Conservation (phyloP, 2,888 invertebrate genomes). For the Pegoplata infirma region DNA sequence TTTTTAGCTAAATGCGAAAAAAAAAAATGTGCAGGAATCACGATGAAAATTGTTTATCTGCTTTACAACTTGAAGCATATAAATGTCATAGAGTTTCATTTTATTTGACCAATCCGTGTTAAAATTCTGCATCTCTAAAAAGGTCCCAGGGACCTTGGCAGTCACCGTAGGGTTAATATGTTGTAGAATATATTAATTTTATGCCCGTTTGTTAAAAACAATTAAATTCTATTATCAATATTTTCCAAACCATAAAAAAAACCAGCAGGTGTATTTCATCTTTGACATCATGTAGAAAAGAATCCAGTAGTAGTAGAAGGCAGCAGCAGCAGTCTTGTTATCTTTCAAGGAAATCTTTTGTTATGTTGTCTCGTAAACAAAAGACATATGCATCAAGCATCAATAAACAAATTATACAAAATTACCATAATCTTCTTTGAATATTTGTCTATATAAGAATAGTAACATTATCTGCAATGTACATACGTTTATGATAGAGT, state of each 20-base stretch:
- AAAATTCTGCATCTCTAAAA: no score
- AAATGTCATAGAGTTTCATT: no score
- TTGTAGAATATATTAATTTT: no score
- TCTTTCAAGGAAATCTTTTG: background rate
- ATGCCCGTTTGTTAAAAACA: conserved; percentile 9
- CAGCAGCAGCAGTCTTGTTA: background rate
- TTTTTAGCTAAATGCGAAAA: no score
- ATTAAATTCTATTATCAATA: conserved; percentile 31
- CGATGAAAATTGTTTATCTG: no score
- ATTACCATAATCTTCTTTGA: conserved; percentile 61
- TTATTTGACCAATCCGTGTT: no score
- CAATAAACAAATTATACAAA: conserved; percentile 63
- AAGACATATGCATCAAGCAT: conserved; percentile 40
- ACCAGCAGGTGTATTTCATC: conserved; percentile 9
- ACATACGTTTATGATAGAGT: no score
- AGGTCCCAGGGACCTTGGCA: no score
- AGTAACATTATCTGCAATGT: background rate
- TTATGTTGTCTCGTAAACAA: conserved; percentile 23
- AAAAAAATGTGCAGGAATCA: no score
- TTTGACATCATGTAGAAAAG: no score
- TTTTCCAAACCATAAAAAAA: background rate
- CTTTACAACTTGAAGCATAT: no score
- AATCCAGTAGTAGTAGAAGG: background rate
- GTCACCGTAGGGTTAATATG: no score
- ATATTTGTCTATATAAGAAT: background rate